Evolutionary conservation across 2,888 invertebrate genomes (phyloP), one percentile per base, ranked within the genome.

Genomic region (Megaustenia siamemsis): DNA sequence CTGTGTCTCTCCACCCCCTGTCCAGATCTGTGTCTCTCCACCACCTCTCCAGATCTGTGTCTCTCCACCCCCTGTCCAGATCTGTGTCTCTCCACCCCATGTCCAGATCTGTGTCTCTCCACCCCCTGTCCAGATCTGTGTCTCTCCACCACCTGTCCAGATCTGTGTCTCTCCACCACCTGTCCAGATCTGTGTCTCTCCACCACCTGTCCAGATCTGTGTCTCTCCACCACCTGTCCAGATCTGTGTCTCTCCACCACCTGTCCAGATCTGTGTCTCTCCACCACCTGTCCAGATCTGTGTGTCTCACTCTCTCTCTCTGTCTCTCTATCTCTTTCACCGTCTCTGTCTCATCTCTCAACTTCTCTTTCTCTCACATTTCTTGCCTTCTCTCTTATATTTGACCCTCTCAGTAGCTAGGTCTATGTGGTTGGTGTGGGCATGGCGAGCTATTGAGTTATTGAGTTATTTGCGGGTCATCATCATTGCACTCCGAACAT

Each of bases 51-150:
- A n/a, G n/a, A n/a, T 10, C 49, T 6, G 49, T 10, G 49, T 15
- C 35, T 28, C 56, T 53, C 35, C 28, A 21, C n/a, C 28, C 21
- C 28, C 28, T 18, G 3, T 32, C 3, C 56, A 12, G 24, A 21
- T 56, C 53, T 71, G 68, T 71, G 18, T 32, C 81, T 81, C 69
- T 49, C 49, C 68, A 18, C 66, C 49, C 49, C 71, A 49, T 66
- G 32, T 45, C 32, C 71, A 15, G 18, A 28, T 40, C 35, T 38
- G 18, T 21, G 18, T 28, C 32, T 32, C 15, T 32, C 32, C 63
- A 1, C 32, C 32, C 63, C 63, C 63, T 28, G 1, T 28, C 63
- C 32, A 8, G n/a, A n/a, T n/a, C 56, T 56, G 4, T 56, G 15
- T 21, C 56, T 15, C 32, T 28, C 32, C n/a, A n/a, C 32, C 63